Percentiles rank a stretch among this genome's conserved stretches.
Conservation (phyloP, 2,113 vertebrate species). For the Falco punctatus region DNA sequence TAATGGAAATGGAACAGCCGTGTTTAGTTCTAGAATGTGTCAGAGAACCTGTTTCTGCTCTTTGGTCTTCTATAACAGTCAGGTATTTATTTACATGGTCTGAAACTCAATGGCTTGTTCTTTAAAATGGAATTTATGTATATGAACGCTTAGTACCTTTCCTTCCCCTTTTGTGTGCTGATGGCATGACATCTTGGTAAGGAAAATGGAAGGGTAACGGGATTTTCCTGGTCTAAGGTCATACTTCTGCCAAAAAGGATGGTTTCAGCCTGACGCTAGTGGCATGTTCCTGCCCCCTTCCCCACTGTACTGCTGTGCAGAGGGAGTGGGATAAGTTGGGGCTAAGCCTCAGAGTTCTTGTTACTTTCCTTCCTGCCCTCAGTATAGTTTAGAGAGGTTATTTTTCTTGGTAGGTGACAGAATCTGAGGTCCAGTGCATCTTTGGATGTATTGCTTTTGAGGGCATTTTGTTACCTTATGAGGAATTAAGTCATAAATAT, state of each 20-base stretch:
- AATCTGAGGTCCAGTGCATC: neutral
- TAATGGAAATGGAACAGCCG: neutral
- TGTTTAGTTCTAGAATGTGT: conserved; percentile 39
- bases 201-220: neutral
- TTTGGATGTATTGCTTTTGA: neutral
- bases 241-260: neutral
- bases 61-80: neutral
- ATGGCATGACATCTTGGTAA: neutral
- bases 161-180: neutral
- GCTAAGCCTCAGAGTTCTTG: neutral
- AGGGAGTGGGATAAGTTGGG: neutral
- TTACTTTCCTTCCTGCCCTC: neutral
- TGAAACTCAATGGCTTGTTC: neutral
- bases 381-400: neutral
- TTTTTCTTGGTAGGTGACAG: neutral
- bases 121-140: neutral
- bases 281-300: neutral
- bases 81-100: conserved; percentile 12
- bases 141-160: neutral
- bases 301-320: fast-evolving
- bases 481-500: neutral
- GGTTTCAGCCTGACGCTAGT: neutral
- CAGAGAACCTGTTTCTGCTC: neutral
- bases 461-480: neutral
- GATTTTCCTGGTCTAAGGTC: neutral